Evolutionary conservation across 2,113 vertebrate species (phyloP), one percentile per base, ranked within the genome.

Genomic region (Megaceryle maxima): DNA sequence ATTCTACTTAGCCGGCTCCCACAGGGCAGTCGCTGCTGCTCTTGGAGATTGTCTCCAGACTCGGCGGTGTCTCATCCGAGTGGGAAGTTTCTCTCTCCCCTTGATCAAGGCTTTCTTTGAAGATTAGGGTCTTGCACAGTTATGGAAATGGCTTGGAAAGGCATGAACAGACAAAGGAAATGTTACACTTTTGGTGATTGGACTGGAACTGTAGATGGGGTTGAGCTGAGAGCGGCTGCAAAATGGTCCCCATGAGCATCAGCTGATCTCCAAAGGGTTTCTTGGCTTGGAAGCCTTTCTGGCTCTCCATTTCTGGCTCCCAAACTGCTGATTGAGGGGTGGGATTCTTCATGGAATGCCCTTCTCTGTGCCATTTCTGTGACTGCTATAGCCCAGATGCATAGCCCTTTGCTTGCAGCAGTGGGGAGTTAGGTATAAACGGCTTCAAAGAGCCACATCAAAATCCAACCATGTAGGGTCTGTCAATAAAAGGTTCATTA

Each of bases 21-120:
- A 90, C 83, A 84, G 90, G 90, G 94, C 87, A 95, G 83, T 72
- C 87, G 73, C 89, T 74, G 92, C 94, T 94, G 68, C 94, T 91
- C 85, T 41, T 55, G 70, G 92, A 96, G 93, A 96, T 78, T 84
- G 88, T 90, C 75, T 89, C 73, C 79, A 66, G 87, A 82, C 79
- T 78, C 81, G 29, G 87, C 0, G 0, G 78, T 70, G 77, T 48
- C 95, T 88, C 67, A 70, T 77, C 51, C 41, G 93, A 87, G 94
- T 35, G 69, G 79, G 88, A 90, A 94, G 92, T 62, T 75, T 64
- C 87, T 75, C 43, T 76, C 53, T 87, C 41, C 63, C 72, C 94
- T 94, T 95, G 89, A 94, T 95, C 87, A 90, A 91, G 93, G 69
- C 79, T 92, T 94, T 83, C 76, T 93, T 96, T 91, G 92, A 95